Conservation (phyloP, 2,113 vertebrate species). For the Percopsis transmontana region DNA sequence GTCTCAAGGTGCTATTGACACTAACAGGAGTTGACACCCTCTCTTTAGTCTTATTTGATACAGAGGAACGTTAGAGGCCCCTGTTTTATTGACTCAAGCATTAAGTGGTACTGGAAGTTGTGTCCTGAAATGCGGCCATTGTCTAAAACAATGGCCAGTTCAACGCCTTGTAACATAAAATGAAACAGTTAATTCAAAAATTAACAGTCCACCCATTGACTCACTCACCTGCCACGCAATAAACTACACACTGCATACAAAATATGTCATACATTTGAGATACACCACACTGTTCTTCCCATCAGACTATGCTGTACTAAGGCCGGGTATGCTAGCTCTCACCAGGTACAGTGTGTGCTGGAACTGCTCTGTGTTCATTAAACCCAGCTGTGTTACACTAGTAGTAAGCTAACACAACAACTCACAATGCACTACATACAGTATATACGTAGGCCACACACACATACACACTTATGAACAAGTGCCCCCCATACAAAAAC, state of each 20-base stretch:
- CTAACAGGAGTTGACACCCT: conserved; percentile 14
- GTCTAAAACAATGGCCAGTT: neutral
- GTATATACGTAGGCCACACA: conserved; percentile 18
- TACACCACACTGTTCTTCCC: neutral
- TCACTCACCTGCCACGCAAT: neutral
- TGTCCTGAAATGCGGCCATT: conserved; percentile 34
- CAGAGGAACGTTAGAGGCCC: conserved; percentile 34
- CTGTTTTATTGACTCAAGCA: conserved; percentile 45
- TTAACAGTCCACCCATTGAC: conserved; percentile 15
- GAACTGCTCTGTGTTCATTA: conserved; percentile 48
- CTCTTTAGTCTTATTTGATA: conserved; percentile 20
- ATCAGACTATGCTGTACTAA: conserved; percentile 1
- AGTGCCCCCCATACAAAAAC: no score
- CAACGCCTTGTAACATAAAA: conserved; percentile 13
- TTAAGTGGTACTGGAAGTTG: conserved; percentile 27
- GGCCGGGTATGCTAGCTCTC: conserved; percentile 39
- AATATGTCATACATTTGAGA: no score
- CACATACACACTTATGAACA: no score
- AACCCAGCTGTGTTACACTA: conserved; percentile 48
- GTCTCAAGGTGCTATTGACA: conserved; percentile 35
- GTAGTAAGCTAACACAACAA: conserved; percentile 46
- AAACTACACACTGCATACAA: neutral
- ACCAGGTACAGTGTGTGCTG: conserved; percentile 12
- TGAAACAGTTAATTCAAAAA: conserved; percentile 14
- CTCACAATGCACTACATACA: conserved; percentile 43